phyloP scores from a whole-genome alignment of 23 tunicate species.

The Clavelina lepadiformis region DNA sequence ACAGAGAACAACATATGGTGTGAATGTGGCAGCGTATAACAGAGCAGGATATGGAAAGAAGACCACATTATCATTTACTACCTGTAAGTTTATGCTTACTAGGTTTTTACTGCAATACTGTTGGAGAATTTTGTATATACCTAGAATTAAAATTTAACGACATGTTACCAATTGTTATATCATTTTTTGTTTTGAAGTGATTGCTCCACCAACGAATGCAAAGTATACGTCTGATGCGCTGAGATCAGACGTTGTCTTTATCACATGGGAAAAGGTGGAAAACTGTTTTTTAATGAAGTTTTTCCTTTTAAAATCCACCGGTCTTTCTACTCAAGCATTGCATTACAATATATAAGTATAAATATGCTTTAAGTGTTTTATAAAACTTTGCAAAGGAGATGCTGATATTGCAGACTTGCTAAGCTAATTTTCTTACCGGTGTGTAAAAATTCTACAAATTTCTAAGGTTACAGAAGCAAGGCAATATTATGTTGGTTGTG shows the following conservation, averaged over 20 bases:
- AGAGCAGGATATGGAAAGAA: conserved; percentile 8
- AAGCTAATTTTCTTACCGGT: not conserved
- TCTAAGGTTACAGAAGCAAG: conserved; percentile 1
- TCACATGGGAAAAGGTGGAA: conserved; percentile 30
- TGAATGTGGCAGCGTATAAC: not conserved
- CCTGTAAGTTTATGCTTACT: conserved; percentile 7
- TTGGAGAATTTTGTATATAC: not conserved
- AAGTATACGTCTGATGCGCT: conserved; percentile 6
- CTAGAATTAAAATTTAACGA: not conserved
- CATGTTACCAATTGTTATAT: not conserved
- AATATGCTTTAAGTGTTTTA: too few relatives aligned
- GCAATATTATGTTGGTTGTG: conserved; percentile 6
- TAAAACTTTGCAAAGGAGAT: too few relatives aligned
- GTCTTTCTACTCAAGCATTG: not conserved
- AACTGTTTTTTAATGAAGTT: too few relatives aligned
- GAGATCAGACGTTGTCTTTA: not conserved
- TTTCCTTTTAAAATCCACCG: too few relatives aligned
- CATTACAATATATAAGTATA: not conserved
- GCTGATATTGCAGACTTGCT: too few relatives aligned
- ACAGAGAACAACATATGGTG: conserved; percentile 1
- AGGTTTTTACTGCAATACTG: too few relatives aligned
- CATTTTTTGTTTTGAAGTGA: conserved; percentile 3
- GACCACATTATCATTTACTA: not conserved
- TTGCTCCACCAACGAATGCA: conserved; percentile 3
- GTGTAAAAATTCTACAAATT: not conserved